phyloP scores from a whole-genome alignment of 2,113 vertebrate genomes.

The Psophia crepitans region DNA sequence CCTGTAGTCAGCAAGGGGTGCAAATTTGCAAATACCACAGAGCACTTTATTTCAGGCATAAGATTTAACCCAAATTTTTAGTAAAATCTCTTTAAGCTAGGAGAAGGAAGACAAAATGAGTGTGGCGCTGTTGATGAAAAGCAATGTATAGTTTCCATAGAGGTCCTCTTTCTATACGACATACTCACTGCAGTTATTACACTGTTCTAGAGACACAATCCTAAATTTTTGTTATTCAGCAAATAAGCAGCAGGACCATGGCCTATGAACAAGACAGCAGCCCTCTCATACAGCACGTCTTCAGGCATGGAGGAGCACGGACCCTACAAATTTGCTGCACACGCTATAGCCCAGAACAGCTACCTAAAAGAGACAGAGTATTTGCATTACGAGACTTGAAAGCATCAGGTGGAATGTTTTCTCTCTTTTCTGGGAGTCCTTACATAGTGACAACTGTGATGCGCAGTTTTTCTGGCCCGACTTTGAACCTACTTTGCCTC shows the following conservation, averaged over 20 bases:
- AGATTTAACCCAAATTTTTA: background rate
- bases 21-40: background rate
- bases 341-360: fast-evolving
- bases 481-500: background rate
- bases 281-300: background rate
- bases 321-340: background rate
- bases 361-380: background rate
- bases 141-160: fast-evolving
- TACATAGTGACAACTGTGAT: background rate
- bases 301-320: background rate
- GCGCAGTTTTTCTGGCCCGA: background rate
- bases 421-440: background rate
- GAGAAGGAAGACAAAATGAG: background rate
- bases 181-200: background rate
- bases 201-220: background rate
- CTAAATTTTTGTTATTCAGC: background rate
- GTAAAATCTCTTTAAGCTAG: background rate
- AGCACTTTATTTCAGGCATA: background rate
- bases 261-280: background rate
- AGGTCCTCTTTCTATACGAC: background rate
- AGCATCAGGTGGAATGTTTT: background rate
- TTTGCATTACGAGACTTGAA: background rate
- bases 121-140: background rate
- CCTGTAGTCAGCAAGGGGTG: background rate
- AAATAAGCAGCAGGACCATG: background rate